phyloP scores from a whole-genome alignment of 2,797 vertebrate species.

The Myotis pilosus region DNA sequence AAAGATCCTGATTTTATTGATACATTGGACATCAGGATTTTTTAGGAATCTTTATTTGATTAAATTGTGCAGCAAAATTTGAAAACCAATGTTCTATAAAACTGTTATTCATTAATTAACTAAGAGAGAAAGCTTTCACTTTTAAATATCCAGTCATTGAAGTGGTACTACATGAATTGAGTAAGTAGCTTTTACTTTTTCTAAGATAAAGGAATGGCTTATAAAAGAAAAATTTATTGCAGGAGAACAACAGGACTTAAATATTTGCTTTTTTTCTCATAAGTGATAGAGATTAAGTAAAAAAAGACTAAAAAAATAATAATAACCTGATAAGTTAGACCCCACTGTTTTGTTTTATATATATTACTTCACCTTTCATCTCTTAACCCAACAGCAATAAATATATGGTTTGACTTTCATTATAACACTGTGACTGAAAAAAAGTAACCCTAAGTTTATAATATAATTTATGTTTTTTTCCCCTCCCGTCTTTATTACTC shows the following conservation, averaged over 20 bases:
- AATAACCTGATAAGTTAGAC: background rate
- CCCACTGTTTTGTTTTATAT: background rate
- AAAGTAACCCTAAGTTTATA: background rate
- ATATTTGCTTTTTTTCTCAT: background rate
- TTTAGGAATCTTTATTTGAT: background rate
- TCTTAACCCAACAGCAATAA: background rate
- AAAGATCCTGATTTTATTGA: slow-evolving; percentile 16
- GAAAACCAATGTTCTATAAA: background rate
- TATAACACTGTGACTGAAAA: background rate
- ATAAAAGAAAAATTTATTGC: background rate
- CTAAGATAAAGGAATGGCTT: background rate
- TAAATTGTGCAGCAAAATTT: background rate
- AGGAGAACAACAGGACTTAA: background rate
- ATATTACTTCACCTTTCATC: background rate
- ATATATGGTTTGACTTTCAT: background rate
- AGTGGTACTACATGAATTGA: background rate
- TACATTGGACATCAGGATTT: background rate
- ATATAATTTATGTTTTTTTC: background rate
- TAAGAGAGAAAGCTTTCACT: background rate
- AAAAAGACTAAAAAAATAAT: background rate
- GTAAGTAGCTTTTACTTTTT: background rate
- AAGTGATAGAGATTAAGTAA: background rate
- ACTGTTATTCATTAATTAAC: background rate
- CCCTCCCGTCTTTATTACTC: background rate
- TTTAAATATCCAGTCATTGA: background rate